phyloP scores from a whole-genome alignment of 2,797 vertebrate species.

The Dallia pectoralis region DNA sequence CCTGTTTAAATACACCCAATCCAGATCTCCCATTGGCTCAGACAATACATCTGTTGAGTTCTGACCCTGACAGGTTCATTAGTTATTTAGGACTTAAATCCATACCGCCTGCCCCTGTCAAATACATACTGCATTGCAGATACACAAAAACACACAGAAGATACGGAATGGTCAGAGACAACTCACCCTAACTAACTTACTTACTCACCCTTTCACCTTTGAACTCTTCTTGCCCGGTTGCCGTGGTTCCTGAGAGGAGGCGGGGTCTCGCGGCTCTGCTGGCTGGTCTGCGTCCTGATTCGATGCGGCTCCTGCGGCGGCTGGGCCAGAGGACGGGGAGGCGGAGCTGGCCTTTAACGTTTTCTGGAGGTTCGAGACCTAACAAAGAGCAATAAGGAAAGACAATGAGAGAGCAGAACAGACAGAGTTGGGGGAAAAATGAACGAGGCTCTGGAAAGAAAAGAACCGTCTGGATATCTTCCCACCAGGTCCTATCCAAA shows the following conservation, averaged over 20 bases:
- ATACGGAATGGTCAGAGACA: not conserved
- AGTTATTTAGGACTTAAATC: not conserved
- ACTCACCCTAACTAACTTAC: not conserved
- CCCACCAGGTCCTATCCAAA: not conserved
- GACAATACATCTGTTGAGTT: not conserved
- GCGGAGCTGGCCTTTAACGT: slow-evolving; percentile 92
- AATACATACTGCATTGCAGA: too few relatives aligned
- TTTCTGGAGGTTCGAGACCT: slow-evolving; percentile 97
- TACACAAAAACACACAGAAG: slow-evolving; percentile 8
- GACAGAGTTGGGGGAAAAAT: not conserved
- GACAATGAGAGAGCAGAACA: not conserved
- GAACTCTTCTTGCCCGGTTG: slow-evolving; percentile 97
- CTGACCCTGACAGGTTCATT: not conserved
- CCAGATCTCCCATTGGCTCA: not conserved
- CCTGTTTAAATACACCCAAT: not conserved
- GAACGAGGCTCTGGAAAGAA: not conserved
- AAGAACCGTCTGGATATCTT: not conserved
- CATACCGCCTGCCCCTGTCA: not conserved
- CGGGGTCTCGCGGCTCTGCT: slow-evolving; percentile 78
- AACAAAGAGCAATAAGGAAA: slow-evolving; percentile 14
- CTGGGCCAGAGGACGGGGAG: slow-evolving; percentile 78
- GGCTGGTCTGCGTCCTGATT: slow-evolving; percentile 82
- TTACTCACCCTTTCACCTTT: slow-evolving; percentile 94
- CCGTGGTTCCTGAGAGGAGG: slow-evolving; percentile 90
- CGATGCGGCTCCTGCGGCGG: slow-evolving; percentile 86